phyloP scores from a whole-genome alignment of 2,113 vertebrate genomes.

The Sitta europaea region DNA sequence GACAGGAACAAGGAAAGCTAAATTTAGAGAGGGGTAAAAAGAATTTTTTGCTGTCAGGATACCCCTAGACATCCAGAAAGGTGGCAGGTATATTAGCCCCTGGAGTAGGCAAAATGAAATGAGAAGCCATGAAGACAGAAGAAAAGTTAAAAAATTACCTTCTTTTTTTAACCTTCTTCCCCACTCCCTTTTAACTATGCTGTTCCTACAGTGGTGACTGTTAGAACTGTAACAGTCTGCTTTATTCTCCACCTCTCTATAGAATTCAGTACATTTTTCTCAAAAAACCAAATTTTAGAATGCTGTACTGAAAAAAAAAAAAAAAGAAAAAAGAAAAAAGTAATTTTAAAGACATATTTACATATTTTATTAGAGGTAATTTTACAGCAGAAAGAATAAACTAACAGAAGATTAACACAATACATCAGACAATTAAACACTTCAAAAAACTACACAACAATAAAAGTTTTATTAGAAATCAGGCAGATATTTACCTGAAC shows the following conservation, averaged over 20 bases:
- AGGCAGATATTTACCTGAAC: background rate
- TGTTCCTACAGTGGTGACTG: background rate
- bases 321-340: no score
- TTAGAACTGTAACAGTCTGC: background rate
- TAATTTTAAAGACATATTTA: no score
- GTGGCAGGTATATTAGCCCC: background rate
- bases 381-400: background rate
- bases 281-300: background rate
- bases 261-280: background rate
- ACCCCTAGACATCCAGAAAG: background rate
- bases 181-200: background rate
- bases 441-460: background rate
- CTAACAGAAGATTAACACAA: background rate
- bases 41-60: background rate
- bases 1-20: background rate
- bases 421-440: background rate
- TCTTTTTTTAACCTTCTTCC: background rate
- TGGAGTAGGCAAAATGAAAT: background rate
- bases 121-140: background rate
- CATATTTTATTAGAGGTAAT: background rate
- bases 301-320: background rate
- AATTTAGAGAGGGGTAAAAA: background rate
- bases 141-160: background rate
- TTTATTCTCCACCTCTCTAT: background rate
- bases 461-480: background rate